These are phyloP conservation scores for Odontomyia ornata DNA, from an alignment of 2,888 invertebrate genomes.

Conservation along the genomic window DNA sequence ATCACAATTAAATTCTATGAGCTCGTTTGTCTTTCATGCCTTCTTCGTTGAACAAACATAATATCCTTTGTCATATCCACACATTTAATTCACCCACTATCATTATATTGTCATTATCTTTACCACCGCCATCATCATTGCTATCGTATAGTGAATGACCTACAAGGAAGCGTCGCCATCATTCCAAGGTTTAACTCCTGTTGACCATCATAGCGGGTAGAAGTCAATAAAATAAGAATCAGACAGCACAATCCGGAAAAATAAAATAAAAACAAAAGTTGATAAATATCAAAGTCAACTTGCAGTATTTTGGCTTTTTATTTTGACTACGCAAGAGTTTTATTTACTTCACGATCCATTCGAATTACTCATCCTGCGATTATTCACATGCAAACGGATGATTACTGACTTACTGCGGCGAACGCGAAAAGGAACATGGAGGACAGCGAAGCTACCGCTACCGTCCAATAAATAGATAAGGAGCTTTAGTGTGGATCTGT, in stretches of 20 bases:
- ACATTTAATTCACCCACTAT: background rate
- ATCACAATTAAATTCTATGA: no score
- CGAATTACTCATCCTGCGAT: constrained; percentile 5
- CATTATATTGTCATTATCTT: background rate
- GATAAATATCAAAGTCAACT: constrained; percentile 26
- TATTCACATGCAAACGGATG: background rate
- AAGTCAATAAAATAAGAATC: constrained; percentile 36
- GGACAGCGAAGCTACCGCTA: background rate
- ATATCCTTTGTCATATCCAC: background rate
- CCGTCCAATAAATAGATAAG: constrained; percentile 4
- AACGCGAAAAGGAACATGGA: no score
- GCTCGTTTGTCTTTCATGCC: no score
- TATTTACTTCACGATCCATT: constrained; percentile 15
- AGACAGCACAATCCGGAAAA: background rate
- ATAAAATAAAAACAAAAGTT: constrained; percentile 15
- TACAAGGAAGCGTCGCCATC: no score
- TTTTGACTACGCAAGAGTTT: background rate
- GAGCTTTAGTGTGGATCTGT: constrained; percentile 21
- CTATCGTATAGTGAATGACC: constrained; percentile 19
- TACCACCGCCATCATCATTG: background rate
- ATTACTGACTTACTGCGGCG: background rate
- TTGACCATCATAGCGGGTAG: background rate
- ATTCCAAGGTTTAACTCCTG: background rate
- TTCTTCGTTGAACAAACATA: no score
- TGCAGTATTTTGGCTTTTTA: background rate